Percentiles rank a stretch among this genome's conserved stretches.
Evolutionary conservation across 2,797 vertebrate species (phyloP).

Genomic region (Platyrinchus mystaceus): DNA sequence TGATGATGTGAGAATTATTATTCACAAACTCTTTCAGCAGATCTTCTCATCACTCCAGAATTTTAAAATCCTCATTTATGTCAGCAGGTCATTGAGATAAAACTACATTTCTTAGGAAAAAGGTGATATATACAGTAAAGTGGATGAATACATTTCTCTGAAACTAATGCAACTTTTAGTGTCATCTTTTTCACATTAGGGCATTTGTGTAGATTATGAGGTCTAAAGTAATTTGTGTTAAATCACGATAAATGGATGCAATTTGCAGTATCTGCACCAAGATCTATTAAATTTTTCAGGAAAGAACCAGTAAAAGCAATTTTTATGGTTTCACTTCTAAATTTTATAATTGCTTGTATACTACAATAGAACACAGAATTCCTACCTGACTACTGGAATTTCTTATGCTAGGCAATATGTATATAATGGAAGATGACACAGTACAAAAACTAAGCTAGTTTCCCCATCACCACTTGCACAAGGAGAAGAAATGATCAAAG

Average conservation of each 20-base stretch:
- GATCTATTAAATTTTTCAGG: neutral
- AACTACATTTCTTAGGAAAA: neutral
- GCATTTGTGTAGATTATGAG: neutral
- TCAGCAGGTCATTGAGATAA: neutral
- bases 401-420: neutral
- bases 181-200: neutral
- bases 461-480: neutral
- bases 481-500: neutral
- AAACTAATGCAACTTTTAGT: neutral
- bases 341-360: neutral
- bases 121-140: neutral
- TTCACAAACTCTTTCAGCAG: neutral
- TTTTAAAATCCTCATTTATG: constrained; percentile 8
- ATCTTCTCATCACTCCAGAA: neutral
- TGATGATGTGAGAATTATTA: neutral
- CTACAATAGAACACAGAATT: neutral
- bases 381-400: neutral
- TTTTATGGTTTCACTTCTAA: neutral
- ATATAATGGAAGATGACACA: neutral
- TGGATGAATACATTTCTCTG: neutral
- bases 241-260: neutral
- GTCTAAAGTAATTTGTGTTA: neutral
- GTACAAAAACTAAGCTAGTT: neutral
- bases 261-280: neutral
- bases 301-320: neutral